Evolutionary conservation across 2,888 invertebrate genomes (phyloP).

Genomic region (Arenicola marina): DNA sequence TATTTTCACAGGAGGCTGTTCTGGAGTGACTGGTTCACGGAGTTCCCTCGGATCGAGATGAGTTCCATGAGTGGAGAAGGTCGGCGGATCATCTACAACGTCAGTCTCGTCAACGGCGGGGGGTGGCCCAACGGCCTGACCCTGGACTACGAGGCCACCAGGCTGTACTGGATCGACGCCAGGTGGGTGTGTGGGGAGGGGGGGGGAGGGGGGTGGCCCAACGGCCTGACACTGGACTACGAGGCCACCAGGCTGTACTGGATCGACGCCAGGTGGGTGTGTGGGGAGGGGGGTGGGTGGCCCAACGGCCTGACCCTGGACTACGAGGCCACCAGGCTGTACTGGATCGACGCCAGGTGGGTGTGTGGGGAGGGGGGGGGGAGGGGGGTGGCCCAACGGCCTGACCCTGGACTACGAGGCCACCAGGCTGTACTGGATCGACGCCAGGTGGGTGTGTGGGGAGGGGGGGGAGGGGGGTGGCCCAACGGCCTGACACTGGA

Average conservation of each 20-base stretch:
- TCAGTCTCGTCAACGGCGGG: conserved; percentile 62
- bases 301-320: conserved; percentile 88
- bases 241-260: conserved; percentile 78
- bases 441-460: conserved; percentile 69
- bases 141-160: conserved; percentile 72
- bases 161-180: conserved; percentile 91
- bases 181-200: conserved; percentile 60
- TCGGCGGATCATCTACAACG: conserved; percentile 69
- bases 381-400: conserved; percentile 87
- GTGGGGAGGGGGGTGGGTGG: conserved; percentile 73
- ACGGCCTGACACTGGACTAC: conserved; percentile 81
- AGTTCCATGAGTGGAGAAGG: conserved; percentile 86
- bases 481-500: conserved; percentile 88
- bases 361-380: too few relatives aligned
- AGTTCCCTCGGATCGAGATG: conserved; percentile 80
- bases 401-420: conserved; percentile 76
- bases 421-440: conserved; percentile 84
- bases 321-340: conserved; percentile 71
- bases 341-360: conserved; percentile 85
- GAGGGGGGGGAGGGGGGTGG: too few relatives aligned
- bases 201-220: conserved; percentile 87
- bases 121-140: conserved; percentile 88
- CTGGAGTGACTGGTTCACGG: conserved; percentile 88
- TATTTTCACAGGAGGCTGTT: conserved; percentile 73
- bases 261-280: conserved; percentile 76